Percentiles rank a stretch among this genome's conserved stretches.
These are phyloP conservation scores for Himantopus leucocephalus DNA, from an alignment of 2,113 vertebrate genomes.

Conservation along the genomic window DNA sequence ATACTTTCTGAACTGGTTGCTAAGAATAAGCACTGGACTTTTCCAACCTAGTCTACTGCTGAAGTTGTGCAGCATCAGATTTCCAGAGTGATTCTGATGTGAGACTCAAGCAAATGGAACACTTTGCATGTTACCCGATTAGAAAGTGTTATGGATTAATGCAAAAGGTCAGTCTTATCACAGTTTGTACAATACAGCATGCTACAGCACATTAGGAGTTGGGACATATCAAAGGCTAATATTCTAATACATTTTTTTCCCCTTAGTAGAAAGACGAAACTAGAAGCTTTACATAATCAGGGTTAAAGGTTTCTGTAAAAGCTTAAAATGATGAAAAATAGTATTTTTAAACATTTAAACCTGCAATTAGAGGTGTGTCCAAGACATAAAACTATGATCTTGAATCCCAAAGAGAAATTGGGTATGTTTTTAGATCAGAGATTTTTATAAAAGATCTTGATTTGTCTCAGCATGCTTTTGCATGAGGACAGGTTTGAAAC, in stretches of 20 bases:
- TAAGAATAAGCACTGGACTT: not conserved
- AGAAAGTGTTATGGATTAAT: not conserved
- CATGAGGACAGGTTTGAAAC: not conserved
- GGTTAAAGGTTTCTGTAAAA: constrained; percentile 17
- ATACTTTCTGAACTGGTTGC: not conserved
- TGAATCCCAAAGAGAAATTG: not conserved
- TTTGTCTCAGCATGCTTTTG: not conserved
- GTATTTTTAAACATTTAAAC: not conserved
- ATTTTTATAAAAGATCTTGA: not conserved
- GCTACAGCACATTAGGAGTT: not conserved
- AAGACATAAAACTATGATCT: not conserved
- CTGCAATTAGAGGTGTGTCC: not conserved
- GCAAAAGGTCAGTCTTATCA: constrained; percentile 1
- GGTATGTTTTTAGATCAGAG: not conserved
- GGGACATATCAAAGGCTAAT: not conserved
- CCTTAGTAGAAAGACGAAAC: not conserved
- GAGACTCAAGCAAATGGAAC: not conserved
- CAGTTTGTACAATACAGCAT: not conserved
- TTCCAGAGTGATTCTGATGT: not conserved
- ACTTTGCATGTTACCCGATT: not conserved
- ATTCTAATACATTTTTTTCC: not conserved
- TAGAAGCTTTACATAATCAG: not conserved
- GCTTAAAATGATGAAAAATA: not conserved
- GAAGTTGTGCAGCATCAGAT: not conserved
- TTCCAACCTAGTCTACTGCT: not conserved